Conservation (phyloP, 2,797 vertebrate species). For the Ara ararauna region DNA sequence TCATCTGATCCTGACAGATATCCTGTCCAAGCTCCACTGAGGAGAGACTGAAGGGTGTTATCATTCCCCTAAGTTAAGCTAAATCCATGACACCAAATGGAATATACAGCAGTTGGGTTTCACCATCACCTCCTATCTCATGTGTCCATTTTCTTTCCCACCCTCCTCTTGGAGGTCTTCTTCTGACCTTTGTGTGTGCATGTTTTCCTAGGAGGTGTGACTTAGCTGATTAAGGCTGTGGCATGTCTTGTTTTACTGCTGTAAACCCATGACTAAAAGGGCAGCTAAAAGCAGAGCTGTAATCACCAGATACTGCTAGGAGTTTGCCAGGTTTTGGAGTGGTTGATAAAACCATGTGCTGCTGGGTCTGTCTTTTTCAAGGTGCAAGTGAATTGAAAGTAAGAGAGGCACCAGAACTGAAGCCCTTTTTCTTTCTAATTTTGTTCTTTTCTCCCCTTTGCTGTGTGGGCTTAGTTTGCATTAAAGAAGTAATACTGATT, state of each 20-base stretch:
- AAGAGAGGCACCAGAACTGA: background rate
- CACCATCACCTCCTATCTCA: conserved; percentile 43
- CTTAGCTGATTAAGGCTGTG: conserved; percentile 13
- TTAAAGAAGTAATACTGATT: background rate
- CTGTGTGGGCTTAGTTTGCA: background rate
- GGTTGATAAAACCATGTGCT: conserved; percentile 34
- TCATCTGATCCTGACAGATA: background rate
- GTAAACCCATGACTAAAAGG: conserved; percentile 45
- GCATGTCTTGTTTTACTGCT: conserved; percentile 18
- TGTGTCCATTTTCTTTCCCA: background rate
- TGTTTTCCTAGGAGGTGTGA: conserved; percentile 32
- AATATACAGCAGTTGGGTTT: background rate
- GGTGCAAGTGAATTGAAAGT: background rate
- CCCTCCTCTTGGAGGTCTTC: background rate
- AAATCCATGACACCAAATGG: background rate
- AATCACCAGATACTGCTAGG: background rate
- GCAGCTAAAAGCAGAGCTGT: conserved; percentile 59
- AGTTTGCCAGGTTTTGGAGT: conserved; percentile 58
- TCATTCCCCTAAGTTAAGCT: background rate
- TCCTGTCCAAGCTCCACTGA: background rate
- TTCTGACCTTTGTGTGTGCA: conserved; percentile 26
- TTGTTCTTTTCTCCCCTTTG: background rate
- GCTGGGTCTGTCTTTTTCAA: background rate
- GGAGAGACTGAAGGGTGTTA: background rate
- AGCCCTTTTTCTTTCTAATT: background rate